Base-by-base conservation (phyloP, 1,140 invertebrate species). In the Lordiphosa collinella region DNA sequence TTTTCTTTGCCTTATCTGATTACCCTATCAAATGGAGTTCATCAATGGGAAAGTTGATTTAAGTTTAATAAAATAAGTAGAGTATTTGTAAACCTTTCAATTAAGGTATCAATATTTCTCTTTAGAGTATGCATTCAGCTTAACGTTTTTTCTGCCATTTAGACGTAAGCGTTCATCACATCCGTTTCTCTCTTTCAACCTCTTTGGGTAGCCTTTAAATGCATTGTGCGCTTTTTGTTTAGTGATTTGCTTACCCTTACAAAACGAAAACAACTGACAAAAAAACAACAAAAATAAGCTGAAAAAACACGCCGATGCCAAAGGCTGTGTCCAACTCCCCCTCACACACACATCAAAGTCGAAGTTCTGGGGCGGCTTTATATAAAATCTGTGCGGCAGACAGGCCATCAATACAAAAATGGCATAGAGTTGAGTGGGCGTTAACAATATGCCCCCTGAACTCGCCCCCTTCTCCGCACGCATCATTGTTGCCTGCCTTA, bases 321-420 rank as follows among this genome's bases (percentile, higher is more conserved):
- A 80, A 82, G 76, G 75, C 75, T 63, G 67, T 55, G 71, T 64
- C 78, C 63, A 71, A 32, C 36, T 22, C 11, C 14, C 13, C 22
- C 37, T 31, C 18, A 16, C 46, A 29, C 29, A 12, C 32, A 66
- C 63, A 66, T 51, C 44, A 57, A 58, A 66, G 53, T 51, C 34
- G 61, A 76, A 76, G 64, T 66, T 80, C 58, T 78, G 66, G 72
- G 52, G 56, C 69, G 62, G 78, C 78, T 82, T 82, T 72, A 82
- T 82, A 82, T 82, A 82, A 82, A 84, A 82, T 79, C 78, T 84
- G 78, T 84, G 78, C 78, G 67, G 67, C 78, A 82, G 78, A 78
- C 78, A 84, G 78, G 68, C 78, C 78, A 82, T 82, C 78, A 84
- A 82, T 82, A 82, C 78, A 84, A 82, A 52, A 82, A 84, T 84